Percentiles rank a stretch among this genome's conserved stretches.
These are phyloP conservation scores for Peromyscus californicus DNA, from an alignment of 2,113 vertebrate genomes.

Conservation along the genomic window DNA sequence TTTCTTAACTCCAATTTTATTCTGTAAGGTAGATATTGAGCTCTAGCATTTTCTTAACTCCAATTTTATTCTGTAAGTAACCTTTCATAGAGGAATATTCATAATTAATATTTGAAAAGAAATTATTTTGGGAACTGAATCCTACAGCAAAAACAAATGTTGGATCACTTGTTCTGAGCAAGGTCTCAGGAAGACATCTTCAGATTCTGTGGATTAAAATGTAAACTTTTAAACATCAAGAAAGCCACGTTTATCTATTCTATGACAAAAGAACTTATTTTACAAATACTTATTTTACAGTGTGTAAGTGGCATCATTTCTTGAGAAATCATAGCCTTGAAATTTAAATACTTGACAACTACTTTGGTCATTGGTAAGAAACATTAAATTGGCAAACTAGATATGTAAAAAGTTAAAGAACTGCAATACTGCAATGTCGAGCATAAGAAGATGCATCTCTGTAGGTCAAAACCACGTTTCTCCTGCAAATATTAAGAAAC, in stretches of 20 bases:
- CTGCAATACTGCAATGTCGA: neutral
- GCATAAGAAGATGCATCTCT: slow-evolving; percentile 13
- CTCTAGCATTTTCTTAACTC: neutral
- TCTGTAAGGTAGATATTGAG: neutral
- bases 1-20: slow-evolving; percentile 46
- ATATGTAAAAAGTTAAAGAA: slow-evolving; percentile 20
- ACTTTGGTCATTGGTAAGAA: slow-evolving; percentile 14
- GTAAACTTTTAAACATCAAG: neutral
- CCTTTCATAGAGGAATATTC: slow-evolving; percentile 25
- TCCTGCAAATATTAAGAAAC: slow-evolving; percentile 21
- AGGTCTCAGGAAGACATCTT: neutral
- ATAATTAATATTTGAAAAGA: slow-evolving; percentile 43
- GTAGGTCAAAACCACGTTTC: neutral
- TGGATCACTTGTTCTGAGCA: neutral
- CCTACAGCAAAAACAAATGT: slow-evolving; percentile 1
- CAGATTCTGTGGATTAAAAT: slow-evolving; percentile 7
- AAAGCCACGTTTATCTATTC: slow-evolving; percentile 30
- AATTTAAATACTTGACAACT: slow-evolving; percentile 31
- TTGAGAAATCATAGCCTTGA: slow-evolving; percentile 37
- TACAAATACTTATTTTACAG: slow-evolving; percentile 34
- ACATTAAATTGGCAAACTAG: neutral
- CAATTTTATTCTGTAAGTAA: slow-evolving; percentile 38
- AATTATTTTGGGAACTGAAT: slow-evolving; percentile 31
- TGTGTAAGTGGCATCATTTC: neutral
- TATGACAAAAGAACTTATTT: slow-evolving; percentile 37